phyloP scores from a whole-genome alignment of 2,888 invertebrate genomes.

The Punctoribates punctum region DNA sequence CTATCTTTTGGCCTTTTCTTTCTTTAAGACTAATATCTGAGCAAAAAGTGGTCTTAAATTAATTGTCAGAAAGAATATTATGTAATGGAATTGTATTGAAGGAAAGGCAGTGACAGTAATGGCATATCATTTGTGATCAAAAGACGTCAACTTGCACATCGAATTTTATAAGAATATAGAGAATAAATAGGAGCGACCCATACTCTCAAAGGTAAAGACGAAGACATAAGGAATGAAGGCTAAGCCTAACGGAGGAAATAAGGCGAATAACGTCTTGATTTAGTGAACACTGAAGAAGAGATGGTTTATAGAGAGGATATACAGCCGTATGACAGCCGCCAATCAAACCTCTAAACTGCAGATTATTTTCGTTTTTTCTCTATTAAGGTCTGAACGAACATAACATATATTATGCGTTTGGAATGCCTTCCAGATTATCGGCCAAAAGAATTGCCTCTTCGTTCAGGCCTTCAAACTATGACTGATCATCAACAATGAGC shows the following conservation, averaged over 20 bases:
- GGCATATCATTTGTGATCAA: conserved; percentile 1
- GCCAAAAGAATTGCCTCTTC: too few relatives aligned
- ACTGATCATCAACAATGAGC: too few relatives aligned
- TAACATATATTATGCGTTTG: too few relatives aligned
- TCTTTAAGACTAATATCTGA: background rate
- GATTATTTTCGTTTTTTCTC: conserved; percentile 17
- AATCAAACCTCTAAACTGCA: background rate
- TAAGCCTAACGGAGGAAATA: background rate
- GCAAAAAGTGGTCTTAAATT: background rate
- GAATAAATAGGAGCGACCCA: too few relatives aligned
- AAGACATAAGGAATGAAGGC: background rate
- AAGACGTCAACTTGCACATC: background rate
- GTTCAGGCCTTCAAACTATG: too few relatives aligned
- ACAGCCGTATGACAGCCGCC: conserved; percentile 1
- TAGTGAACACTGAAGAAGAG: background rate
- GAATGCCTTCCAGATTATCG: too few relatives aligned
- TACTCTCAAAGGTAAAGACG: too few relatives aligned
- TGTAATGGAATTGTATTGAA: conserved; percentile 7
- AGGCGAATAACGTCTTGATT: conserved; percentile 8
- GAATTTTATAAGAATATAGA: too few relatives aligned
- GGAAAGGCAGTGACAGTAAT: background rate
- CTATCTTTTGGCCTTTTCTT: too few relatives aligned
- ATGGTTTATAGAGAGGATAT: background rate
- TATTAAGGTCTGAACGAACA: too few relatives aligned
- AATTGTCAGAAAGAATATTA: background rate